These are phyloP conservation scores for Lota lota DNA, from an alignment of 2,113 vertebrate species.

Conservation along the genomic window DNA sequence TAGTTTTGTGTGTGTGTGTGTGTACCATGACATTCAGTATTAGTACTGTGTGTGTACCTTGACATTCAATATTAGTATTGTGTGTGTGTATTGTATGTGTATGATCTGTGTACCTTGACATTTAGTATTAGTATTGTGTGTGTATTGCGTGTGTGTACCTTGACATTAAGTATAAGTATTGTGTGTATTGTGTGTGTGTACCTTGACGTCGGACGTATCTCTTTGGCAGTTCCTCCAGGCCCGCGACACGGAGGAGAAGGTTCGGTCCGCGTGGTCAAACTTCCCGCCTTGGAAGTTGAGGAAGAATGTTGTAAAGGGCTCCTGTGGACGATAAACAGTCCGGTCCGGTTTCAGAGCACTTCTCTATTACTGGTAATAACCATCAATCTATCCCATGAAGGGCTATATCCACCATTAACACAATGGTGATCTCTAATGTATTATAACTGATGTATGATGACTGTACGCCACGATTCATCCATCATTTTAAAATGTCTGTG, in stretches of 20 bases:
- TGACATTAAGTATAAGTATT: not conserved
- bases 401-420: too few relatives aligned
- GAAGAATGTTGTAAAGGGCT: constrained; percentile 96
- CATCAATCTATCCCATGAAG: too few relatives aligned
- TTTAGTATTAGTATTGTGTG: too few relatives aligned
- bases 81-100: not conserved
- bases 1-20: constrained; percentile 2
- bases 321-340: constrained; percentile 68
- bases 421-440: too few relatives aligned
- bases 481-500: not conserved
- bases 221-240: constrained; percentile 97
- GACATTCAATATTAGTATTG: too few relatives aligned
- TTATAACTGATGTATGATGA: too few relatives aligned
- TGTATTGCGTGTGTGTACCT: too few relatives aligned
- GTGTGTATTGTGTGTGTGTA: constrained; percentile 50
- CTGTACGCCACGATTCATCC: not conserved
- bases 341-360: not conserved
- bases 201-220: constrained; percentile 98
- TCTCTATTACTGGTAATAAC: too few relatives aligned
- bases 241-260: constrained; percentile 92
- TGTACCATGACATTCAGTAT: not conserved
- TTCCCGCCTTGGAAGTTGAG: constrained; percentile 98
- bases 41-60: not conserved
- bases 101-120: too few relatives aligned
- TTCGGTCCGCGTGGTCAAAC: constrained; percentile 96